Conservation (phyloP, 1,140 invertebrate species). For the Cepaea nemoralis region DNA sequence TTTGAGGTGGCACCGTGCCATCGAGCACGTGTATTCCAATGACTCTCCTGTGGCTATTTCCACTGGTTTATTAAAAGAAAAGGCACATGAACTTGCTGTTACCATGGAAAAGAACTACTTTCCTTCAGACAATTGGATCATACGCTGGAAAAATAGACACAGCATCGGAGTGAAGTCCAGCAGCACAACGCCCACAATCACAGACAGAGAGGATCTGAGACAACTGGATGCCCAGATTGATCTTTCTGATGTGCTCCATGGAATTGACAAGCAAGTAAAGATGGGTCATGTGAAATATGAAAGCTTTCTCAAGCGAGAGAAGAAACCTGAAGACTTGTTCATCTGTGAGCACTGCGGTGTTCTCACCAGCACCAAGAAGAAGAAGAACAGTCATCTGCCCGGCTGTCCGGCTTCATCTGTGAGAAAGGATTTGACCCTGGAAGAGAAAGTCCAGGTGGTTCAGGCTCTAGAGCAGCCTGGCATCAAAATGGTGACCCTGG, state of each 20-base stretch:
- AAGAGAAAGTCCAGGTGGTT: constrained; percentile 31
- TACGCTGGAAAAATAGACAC: constrained; percentile 36
- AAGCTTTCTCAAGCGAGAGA: neutral
- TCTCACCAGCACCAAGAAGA: constrained; percentile 1
- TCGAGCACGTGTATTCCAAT: neutral
- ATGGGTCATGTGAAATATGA: constrained; percentile 4
- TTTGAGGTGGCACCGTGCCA: constrained; percentile 16
- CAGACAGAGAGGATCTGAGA: constrained; percentile 5
- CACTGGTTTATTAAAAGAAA: constrained; percentile 26
- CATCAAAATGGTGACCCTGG: constrained; percentile 29
- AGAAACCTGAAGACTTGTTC: constrained; percentile 29
- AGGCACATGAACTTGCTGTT: constrained; percentile 25
- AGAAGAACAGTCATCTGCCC: constrained; percentile 3
- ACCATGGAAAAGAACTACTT: constrained; percentile 29
- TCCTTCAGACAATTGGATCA: constrained; percentile 33
- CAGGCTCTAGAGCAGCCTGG: constrained; percentile 31
- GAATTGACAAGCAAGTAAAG: neutral
- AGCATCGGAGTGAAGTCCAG: constrained; percentile 9
- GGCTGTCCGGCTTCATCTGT: constrained; percentile 22
- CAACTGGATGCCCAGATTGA: constrained; percentile 1
- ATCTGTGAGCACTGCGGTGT: constrained; percentile 39
- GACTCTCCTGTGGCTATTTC: neutral
- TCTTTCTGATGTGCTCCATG: constrained; percentile 20
- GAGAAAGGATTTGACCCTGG: constrained; percentile 33
- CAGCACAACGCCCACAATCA: neutral